Base-by-base conservation (phyloP, 2,113 vertebrate species). In the Martes martes region DNA sequence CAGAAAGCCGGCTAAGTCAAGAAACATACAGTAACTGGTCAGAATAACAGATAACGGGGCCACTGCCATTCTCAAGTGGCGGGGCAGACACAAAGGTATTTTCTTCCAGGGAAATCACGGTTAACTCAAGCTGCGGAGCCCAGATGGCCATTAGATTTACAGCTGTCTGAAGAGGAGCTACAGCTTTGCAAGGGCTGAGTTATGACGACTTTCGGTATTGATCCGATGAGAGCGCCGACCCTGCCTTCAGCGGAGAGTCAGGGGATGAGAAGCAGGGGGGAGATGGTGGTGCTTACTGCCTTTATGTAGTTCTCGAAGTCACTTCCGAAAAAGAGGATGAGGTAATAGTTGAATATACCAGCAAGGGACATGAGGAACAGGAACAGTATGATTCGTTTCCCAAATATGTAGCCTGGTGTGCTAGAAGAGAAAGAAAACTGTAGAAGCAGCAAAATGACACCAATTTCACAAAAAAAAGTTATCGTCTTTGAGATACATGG, bases 341-440 rank as follows among this genome's bases (percentile, higher is more conserved):
- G 98, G 98, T 99, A 99, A 98, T 99, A 99, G 98, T 99, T 99
- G 85, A 99, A 65, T 92, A 99, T 98, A 21, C 99, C 99, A 79
- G 99, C 99, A 0, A 99, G 4, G 55, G 99, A 99, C 99, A 99
- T 99, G 92, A 99, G 98, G 96, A 99, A 98, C 97, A 99, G 99
- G 98, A 99, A 99, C 89, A 98, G 96, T 84, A 99, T 99, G 94
- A 99, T 98, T 10, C 99, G 99, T 59, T 99, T 99, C 92, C 99
- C 99, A 97, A 99, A 99, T 92, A 99, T 98, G 98, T 99, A 99
- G 39, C 99, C 99, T 0, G 99, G 99, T 24, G 99, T 99, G 98
- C 99, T 99, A 96, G 59, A 90, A 98, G 96, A 93, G 97, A n/a
- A 98, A 57, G 96, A 93, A 11, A 90, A 47, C 10, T 28, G 47